phyloP scores from a whole-genome alignment of 1,140 invertebrate genomes.

The Eupeodes corollae region DNA sequence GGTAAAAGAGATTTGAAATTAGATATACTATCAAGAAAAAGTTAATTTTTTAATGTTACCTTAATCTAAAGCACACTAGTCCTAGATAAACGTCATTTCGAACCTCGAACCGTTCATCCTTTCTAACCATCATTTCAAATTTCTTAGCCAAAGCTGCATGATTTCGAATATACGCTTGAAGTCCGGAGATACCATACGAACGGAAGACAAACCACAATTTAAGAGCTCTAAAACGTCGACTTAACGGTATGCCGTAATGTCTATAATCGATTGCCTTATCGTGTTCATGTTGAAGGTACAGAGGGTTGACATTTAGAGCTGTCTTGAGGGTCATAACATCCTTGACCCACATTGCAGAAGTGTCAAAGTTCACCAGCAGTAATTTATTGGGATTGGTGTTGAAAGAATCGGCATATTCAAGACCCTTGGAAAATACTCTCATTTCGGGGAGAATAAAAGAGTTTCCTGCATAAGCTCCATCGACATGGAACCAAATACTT shows the following conservation, averaged over 20 bases:
- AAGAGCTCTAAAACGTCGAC: constrained; percentile 70
- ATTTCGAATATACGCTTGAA: constrained; percentile 74
- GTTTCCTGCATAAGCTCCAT: constrained; percentile 74
- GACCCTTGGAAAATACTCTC: constrained; percentile 56
- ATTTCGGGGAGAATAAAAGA: constrained; percentile 78
- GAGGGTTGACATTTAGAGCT: constrained; percentile 80
- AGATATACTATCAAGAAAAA: not conserved
- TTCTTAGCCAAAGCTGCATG: constrained; percentile 78
- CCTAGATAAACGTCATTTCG: constrained; percentile 67
- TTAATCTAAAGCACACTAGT: constrained; percentile 57
- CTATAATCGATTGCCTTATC: constrained; percentile 59
- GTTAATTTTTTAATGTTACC: constrained; percentile 16
- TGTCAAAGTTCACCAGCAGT: constrained; percentile 82
- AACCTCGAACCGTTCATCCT: constrained; percentile 73
- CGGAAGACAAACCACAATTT: constrained; percentile 85
- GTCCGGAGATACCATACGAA: constrained; percentile 67
- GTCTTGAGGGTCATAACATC: constrained; percentile 70
- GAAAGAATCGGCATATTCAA: constrained; percentile 79
- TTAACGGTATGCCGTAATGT: constrained; percentile 85
- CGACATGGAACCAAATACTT: constrained; percentile 61
- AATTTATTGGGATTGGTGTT: constrained; percentile 92
- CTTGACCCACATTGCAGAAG: constrained; percentile 80
- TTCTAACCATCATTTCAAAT: constrained; percentile 65
- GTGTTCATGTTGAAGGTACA: constrained; percentile 81
- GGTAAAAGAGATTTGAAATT: constrained; percentile 1